A percentile compares a stretch with the other conserved stretches of the same genome.
These are phyloP conservation scores for Rhopalosiphum nymphaeae DNA, from an alignment of 2,888 invertebrate genomes.

Conservation along the genomic window DNA sequence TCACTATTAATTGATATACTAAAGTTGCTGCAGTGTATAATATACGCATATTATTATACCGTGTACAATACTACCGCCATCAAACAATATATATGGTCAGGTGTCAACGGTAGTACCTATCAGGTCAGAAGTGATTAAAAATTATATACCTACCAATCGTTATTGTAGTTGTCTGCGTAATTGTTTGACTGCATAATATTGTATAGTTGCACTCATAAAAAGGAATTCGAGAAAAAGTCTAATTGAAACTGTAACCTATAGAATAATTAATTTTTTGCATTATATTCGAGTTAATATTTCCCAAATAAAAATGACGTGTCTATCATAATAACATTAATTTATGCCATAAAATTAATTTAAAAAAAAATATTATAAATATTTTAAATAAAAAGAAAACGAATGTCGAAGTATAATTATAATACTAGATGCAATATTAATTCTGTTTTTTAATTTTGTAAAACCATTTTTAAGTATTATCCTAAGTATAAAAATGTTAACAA, in stretches of 20 bases:
- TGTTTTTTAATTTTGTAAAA: too few species aligned
- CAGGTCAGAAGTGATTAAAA: not conserved
- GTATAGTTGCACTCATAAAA: not conserved
- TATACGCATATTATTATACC: not conserved
- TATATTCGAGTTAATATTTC: not conserved
- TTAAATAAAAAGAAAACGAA: too few species aligned
- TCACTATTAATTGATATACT: not conserved
- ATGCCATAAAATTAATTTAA: too few species aligned
- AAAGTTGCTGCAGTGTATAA: not conserved
- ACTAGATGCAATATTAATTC: too few species aligned
- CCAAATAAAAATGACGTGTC: not conserved
- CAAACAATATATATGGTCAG: not conserved
- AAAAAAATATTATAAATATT: too few species aligned
- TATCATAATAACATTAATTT: not conserved
- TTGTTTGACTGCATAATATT: not conserved
- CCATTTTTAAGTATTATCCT: too few species aligned
- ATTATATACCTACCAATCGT: not conserved
- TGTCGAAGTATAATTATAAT: too few species aligned
- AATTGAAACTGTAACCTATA: accelerated
- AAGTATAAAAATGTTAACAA: too few species aligned
- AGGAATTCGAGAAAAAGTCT: not conserved
- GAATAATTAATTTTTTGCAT: not conserved
- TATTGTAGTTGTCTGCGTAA: not conserved
- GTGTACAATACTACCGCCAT: not conserved
- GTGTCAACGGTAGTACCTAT: not conserved